phyloP scores from a whole-genome alignment of 35 echinoderm and acorn worm species.

The Nesometra sesokonis region DNA sequence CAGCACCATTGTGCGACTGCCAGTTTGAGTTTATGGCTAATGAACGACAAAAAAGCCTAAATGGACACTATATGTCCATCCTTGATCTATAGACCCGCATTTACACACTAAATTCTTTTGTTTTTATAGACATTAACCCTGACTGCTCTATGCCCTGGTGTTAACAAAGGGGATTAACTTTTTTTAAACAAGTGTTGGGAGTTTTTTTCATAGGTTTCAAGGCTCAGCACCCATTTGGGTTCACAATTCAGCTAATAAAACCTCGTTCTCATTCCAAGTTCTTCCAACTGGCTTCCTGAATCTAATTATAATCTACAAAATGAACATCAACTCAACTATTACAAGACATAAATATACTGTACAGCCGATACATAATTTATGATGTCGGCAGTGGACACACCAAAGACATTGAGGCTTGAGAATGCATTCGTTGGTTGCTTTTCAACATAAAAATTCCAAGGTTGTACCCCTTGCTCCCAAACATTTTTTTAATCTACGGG shows the following conservation, averaged over 20 bases:
- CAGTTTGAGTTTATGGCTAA: neutral
- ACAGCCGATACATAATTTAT: neutral
- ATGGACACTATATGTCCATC: neutral
- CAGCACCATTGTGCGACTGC: neutral
- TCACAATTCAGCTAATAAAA: no score
- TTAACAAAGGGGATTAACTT: neutral
- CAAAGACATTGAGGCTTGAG: neutral
- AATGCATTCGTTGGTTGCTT: neutral
- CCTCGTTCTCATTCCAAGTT: neutral
- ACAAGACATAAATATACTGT: neutral
- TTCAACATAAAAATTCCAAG: neutral
- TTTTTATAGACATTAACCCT: neutral
- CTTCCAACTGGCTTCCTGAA: neutral
- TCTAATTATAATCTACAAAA: neutral
- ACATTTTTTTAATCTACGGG: neutral
- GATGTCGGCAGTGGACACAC: neutral
- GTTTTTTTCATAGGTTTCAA: neutral
- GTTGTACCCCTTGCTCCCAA: neutral
- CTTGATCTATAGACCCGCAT: neutral
- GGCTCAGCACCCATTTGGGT: neutral
- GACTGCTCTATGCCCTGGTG: neutral
- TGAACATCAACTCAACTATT: neutral
- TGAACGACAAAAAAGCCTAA: neutral
- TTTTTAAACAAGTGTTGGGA: no score
- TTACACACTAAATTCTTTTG: neutral